Base-by-base conservation (phyloP, 2,797 vertebrate species). In the Mastacembelus armatus region DNA sequence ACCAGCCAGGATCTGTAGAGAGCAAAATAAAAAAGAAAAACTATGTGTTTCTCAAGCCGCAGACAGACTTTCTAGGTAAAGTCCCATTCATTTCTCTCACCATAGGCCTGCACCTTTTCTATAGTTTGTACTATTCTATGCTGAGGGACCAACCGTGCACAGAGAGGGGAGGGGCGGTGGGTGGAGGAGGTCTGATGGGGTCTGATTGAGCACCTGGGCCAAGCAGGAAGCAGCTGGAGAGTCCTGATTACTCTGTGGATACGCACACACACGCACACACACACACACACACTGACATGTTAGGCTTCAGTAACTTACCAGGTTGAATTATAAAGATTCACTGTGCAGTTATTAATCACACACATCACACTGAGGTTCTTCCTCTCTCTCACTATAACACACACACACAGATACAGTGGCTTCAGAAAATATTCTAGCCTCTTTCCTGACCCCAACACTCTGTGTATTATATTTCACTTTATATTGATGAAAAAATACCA, bases 161-260 rank as follows among this genome's bases (percentile, higher is more conserved):
- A 66, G 4, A 38, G 51, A 56, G 64, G 60, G 55, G 70, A 66
- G 68, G 40, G n/a, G n/a, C n/a, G n/a, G n/a, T n/a, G n/a, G n/a
- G n/a, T n/a, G n/a, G n/a, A n/a, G 52, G 50, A 26, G 72, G 52
- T 55, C 59, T 48, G 54, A 60, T 50, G 49, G 35, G 77, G 70
- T 74, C 73, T 81, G 79, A 78, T 83, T 69, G 86, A 86, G 85
- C 83, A 86, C 83, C 86, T 86, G 80, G 78, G 70, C 68, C 2
- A 40, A 63, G 44, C 82, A 88, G 85, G 86, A 90, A 88, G 86
- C 85, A 88, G 84, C 88, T 87, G 85, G 73, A 85, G 56, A 71
- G 64, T 72, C 63, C 69, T 80, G 85, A 89, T 90, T 88, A 84
- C 78, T 78, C 49, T 40, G n/a, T 45, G 54, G 33, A 73, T n/a